A percentile compares a stretch with the other conserved stretches of the same genome.
Conservation (phyloP, 2,888 invertebrate genomes). For the Tuta absoluta region DNA sequence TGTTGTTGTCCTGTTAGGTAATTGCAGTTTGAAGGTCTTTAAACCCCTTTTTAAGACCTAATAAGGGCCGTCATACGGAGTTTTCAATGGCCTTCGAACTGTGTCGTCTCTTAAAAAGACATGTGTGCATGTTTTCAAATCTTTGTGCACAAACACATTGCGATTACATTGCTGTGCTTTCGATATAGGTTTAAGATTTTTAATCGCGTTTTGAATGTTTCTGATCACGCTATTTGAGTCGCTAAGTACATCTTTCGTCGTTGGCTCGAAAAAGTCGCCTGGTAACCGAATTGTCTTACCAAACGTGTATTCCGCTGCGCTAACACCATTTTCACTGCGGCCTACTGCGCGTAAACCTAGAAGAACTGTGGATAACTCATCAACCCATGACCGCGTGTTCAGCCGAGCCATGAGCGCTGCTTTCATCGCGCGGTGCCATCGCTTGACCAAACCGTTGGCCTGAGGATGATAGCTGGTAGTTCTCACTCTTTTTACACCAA, state of each 20-base stretch:
- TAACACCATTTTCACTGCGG: neutral
- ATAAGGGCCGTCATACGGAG: neutral
- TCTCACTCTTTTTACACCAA: neutral
- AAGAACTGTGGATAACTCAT: conserved; percentile 20
- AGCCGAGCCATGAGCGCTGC: neutral
- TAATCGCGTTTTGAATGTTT: neutral
- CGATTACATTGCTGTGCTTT: neutral
- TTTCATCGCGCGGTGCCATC: conserved; percentile 16
- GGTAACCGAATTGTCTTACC: neutral
- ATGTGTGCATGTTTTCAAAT: conserved; percentile 4
- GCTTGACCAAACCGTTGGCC: conserved; percentile 11
- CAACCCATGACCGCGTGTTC: neutral
- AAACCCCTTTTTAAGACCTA: neutral
- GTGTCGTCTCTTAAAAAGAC: neutral
- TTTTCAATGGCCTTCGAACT: neutral
- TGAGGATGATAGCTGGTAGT: conserved; percentile 9
- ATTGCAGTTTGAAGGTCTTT: neutral
- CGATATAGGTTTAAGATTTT: neutral
- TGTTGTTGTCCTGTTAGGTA: neutral
- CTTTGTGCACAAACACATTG: neutral
- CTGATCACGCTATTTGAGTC: neutral
- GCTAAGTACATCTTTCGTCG: neutral
- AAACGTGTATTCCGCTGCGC: conserved; percentile 1
- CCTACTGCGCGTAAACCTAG: conserved; percentile 7
- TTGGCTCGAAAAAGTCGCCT: neutral